These are phyloP conservation scores for Romanogobio albipinnatus DNA, from an alignment of 2,113 vertebrate genomes.

Conservation along the genomic window DNA sequence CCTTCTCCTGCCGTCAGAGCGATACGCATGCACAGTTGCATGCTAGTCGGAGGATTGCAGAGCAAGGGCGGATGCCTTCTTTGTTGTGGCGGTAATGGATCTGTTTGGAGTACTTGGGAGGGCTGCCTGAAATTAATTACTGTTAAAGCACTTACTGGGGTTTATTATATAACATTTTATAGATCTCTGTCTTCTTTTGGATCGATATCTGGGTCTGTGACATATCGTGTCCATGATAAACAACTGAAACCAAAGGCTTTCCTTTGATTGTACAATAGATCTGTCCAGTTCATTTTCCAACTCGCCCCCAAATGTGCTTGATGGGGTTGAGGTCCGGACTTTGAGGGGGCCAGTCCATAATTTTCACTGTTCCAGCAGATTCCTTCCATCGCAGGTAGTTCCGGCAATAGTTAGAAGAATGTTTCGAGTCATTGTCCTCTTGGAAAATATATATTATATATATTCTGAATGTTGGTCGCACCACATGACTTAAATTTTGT, in stretches of 20 bases:
- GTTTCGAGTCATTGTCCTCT: too few relatives aligned
- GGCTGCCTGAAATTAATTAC: slow-evolving; percentile 14
- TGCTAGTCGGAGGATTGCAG: neutral
- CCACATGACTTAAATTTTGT: neutral
- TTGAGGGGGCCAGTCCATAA: too few relatives aligned
- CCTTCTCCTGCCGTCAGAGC: neutral
- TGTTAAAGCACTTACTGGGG: slow-evolving; percentile 13
- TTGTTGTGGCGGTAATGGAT: slow-evolving; percentile 2
- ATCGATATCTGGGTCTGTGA: neutral
- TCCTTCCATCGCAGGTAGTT: too few relatives aligned
- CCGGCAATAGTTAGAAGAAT: too few relatives aligned
- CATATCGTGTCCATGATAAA: neutral
- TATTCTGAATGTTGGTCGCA: neutral
- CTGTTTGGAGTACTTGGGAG: slow-evolving; percentile 3
- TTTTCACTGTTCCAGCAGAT: too few relatives aligned
- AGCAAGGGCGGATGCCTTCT: neutral
- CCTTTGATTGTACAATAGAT: too few relatives aligned
- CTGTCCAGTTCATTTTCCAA: too few relatives aligned
- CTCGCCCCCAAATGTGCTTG: too few relatives aligned
- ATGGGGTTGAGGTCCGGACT: too few relatives aligned
- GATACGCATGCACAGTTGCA: slow-evolving; percentile 28
- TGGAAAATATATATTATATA: too few relatives aligned
- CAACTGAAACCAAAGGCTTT: neutral
- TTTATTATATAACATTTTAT: slow-evolving; percentile 9
- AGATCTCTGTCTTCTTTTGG: neutral